A percentile compares a stretch with the other conserved stretches of the same genome.
phyloP scores from a whole-genome alignment of 2,797 vertebrate species.

The Gadopsis marmoratus region DNA sequence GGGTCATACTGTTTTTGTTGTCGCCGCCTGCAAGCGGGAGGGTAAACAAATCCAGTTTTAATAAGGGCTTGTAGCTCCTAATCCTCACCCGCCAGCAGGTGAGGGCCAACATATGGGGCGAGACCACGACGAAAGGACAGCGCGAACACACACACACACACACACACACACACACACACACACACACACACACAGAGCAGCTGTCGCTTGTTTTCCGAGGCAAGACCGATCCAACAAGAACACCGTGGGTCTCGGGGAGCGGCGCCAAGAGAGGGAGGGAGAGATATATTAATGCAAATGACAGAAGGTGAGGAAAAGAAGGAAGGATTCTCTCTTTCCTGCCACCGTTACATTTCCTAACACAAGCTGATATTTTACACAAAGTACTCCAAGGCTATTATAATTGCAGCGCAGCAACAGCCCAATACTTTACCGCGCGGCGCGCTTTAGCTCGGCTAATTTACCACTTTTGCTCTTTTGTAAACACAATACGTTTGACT shows the following conservation, averaged over 20 bases:
- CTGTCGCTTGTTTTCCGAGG: constrained; percentile 81
- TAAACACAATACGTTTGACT: constrained; percentile 78
- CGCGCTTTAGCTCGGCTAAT: constrained; percentile 75
- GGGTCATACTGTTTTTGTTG: constrained; percentile 71
- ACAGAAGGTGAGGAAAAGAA: constrained; percentile 56
- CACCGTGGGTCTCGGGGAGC: constrained; percentile 69
- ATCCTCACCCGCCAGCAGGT: constrained; percentile 84
- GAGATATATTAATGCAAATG: constrained; percentile 57
- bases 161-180: constrained; percentile 15
- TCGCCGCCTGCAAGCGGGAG: constrained; percentile 65
- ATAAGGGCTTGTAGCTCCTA: constrained; percentile 87
- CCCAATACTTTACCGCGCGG: constrained; percentile 42
- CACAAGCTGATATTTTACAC: constrained; percentile 32
- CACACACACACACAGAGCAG: constrained; percentile 63
- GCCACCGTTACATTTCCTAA: constrained; percentile 16
- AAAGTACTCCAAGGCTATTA: constrained; percentile 46
- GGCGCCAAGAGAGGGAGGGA: constrained; percentile 61
- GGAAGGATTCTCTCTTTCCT: constrained; percentile 27
- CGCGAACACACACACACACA: constrained; percentile 34
- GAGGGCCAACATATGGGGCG: constrained; percentile 84
- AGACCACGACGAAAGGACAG: constrained; percentile 52
- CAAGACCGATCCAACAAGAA: constrained; percentile 70
- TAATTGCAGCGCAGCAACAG: constrained; percentile 37
- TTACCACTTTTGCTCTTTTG: constrained; percentile 74
- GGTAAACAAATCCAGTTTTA: constrained; percentile 89